These are phyloP conservation scores for Marcusenius ussheri DNA, from an alignment of 2,113 vertebrate species.

Conservation along the genomic window DNA sequence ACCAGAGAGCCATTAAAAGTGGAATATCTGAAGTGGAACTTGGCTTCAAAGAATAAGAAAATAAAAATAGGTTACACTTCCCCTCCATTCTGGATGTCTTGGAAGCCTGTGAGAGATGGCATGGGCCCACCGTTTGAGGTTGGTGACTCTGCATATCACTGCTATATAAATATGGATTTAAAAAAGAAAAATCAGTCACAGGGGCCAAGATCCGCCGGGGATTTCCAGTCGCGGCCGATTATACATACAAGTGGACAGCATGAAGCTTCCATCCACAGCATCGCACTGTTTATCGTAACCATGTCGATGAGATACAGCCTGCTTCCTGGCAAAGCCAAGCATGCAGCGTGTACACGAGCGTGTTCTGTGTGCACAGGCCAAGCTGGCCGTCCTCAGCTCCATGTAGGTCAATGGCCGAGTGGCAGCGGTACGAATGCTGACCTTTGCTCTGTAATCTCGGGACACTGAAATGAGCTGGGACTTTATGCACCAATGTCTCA, in stretches of 20 bases:
- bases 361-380: slow-evolving; percentile 20
- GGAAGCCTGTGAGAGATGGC: slow-evolving; percentile 29
- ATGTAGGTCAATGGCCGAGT: neutral
- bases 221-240: neutral
- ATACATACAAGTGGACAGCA: neutral
- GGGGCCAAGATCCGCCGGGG: slow-evolving; percentile 14
- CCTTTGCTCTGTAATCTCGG: neutral
- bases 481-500: neutral
- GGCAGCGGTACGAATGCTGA: slow-evolving; percentile 1
- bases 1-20: slow-evolving; percentile 40
- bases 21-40: slow-evolving; percentile 44
- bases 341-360: slow-evolving; percentile 19
- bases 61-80: slow-evolving; percentile 43
- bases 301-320: neutral
- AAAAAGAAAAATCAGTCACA: slow-evolving; percentile 18
- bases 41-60: slow-evolving; percentile 27
- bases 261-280: neutral
- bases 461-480: neutral
- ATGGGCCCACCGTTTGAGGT: slow-evolving; percentile 24
- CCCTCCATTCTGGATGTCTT: slow-evolving; percentile 25
- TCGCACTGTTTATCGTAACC: neutral
- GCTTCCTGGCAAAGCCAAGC: neutral
- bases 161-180: slow-evolving; percentile 24
- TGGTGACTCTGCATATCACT: slow-evolving; percentile 28
- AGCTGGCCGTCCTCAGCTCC: slow-evolving; percentile 22